Evolutionary conservation across 2,797 vertebrate species (phyloP), one percentile per base, ranked within the genome.

Genomic region (Cichlasoma orientale): DNA sequence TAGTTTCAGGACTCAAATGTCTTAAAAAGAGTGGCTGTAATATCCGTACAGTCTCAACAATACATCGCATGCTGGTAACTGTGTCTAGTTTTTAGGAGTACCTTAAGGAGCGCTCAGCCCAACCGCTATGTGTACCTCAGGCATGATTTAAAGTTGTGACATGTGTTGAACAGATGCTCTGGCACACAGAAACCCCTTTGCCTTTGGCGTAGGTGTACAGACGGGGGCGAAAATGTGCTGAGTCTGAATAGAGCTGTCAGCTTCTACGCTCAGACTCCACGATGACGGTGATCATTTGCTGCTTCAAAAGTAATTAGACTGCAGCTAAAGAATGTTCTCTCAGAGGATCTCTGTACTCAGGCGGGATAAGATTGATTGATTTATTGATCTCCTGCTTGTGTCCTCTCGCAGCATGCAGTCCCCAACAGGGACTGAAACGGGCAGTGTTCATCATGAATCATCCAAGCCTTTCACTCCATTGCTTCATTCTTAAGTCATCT

Each of bases 131-230:
- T 63, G 72, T 63, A 79, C 44, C 82, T 80, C 59, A 36, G 84
- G 81, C 82, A 68, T 57, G 75, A 80, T 77, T 77, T 79, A 61
- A 90, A 86, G 81, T 75, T 59, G 41, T 76, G 61, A 61, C 90
- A 89, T 86, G 76, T 93, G 89, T 83, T 90, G 25, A 87, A 80
- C 90, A 91, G 88, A 92, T 91, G 86, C 84, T 90, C 31, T 6
- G 27, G 75, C 59, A 68, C 31, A 84, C 57, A 82, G 80, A 72
- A 76, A 69, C 71, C 56, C 72, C 61, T 68, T 78, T 75, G 80
- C 82, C 66, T 90, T 80, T 86, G 82, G 86, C 74, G 38, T 57
- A 82, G 75, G 69, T 74, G 74, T 72, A 77, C 41, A 77, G 74
- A 74, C 27, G 10, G 66, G 66, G 78, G 52, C 9, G 70, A 87